Conservation (phyloP, 2,113 vertebrate genomes). For the Mungos mungo region DNA sequence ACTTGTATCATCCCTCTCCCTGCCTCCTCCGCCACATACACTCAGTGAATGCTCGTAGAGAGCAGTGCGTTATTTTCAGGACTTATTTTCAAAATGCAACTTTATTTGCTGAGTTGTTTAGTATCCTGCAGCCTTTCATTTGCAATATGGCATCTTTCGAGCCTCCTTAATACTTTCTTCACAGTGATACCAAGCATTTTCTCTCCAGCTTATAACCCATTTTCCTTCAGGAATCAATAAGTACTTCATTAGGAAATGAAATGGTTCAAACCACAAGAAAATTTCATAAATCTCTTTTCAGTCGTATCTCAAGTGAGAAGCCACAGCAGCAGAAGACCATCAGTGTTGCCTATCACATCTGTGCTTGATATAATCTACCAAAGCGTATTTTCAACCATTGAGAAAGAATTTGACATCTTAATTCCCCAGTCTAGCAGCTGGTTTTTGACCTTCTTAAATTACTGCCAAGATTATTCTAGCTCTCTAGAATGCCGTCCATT, state of each 20-base stretch:
- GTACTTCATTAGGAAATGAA: constrained; percentile 33
- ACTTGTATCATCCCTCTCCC: neutral
- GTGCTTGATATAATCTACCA: constrained; percentile 16
- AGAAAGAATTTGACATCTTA: constrained; percentile 60
- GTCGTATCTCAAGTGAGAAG: neutral
- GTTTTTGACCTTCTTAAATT: constrained; percentile 51
- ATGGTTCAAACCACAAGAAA: neutral
- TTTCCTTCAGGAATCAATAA: neutral
- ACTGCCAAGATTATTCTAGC: constrained; percentile 43
- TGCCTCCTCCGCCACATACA: neutral
- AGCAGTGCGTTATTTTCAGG: neutral
- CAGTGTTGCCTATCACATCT: neutral
- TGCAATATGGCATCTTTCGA: neutral
- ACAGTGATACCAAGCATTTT: neutral
- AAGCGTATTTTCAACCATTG: neutral
- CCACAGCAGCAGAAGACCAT: neutral
- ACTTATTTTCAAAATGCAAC: neutral
- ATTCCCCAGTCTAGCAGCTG: constrained; percentile 52
- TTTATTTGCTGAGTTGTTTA: neutral
- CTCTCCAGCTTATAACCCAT: neutral
- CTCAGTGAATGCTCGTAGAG: neutral
- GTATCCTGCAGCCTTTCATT: neutral
- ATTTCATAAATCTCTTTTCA: neutral
- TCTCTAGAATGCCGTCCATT: constrained; percentile 54
- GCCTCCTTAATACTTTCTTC: neutral